Base-by-base conservation (phyloP, 2,113 vertebrate species). In the Arothron firmamentum region DNA sequence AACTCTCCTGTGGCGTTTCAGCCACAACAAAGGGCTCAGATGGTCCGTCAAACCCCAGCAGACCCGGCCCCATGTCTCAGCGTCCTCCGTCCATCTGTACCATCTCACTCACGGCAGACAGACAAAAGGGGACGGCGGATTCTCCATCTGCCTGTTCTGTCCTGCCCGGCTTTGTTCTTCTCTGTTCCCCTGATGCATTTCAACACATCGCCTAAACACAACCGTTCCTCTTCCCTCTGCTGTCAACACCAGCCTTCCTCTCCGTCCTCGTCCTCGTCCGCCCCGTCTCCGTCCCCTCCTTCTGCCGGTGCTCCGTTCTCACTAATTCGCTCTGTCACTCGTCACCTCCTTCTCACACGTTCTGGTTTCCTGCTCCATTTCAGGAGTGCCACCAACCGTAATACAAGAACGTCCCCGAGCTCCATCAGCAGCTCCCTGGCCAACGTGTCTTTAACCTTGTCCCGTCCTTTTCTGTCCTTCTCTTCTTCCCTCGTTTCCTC, bases 281-380 rank as follows among this genome's bases (percentile, higher is more conserved):
- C 31, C 55, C 15, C n/a, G n/a, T 43, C 54, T 20, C 18, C 18
- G 42, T 46, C 28, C 15, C 16, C 49, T 57, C 18, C 19, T 13
- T 68, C 62, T 52, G n/a, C 56, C 70, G 46, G 65, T 65, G 57
- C 51, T 46, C 43, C 8, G 38, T 58, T 48, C 59, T 64, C 57
- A 56, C 74, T 75, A 69, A 79, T 72, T 74, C 77, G 56, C 46
- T 59, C 55, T 52, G 23, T 77, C 65, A 67, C 58, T 77, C 75
- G 38, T 69, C 71, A 64, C 67, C 59, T 73, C 45, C 41, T n/a
- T 42, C 75, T 77, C 71, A 43, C 70, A 59, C 67, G 81, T 69
- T 67, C 77, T 58, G 72, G 54, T 84, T 78, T 74, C 79, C 85
- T 72, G 78, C 74, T 86, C 69, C 83, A 70, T 70, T 74, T 84